Evolutionary conservation across 2,113 vertebrate genomes (phyloP).

Genomic region (Psammodynastes pulverulentus): DNA sequence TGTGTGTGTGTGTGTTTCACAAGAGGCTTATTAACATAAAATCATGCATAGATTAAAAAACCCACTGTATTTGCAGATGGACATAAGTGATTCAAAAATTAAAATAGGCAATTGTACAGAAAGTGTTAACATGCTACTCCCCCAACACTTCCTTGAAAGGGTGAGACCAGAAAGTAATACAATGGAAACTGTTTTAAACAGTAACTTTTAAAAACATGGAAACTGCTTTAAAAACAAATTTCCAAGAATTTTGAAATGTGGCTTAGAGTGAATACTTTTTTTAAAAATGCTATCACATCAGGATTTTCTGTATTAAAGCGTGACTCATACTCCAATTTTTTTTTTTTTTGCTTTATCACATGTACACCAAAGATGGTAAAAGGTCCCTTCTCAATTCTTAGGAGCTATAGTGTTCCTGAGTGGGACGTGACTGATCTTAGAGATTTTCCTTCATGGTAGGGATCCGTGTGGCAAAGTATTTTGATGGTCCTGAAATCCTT

Average conservation of each 20-base stretch:
- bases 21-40: slow-evolving; percentile 11
- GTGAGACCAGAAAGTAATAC: neutral
- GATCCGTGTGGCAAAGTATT: neutral
- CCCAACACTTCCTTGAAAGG: slow-evolving; percentile 6
- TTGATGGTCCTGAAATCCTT: neutral
- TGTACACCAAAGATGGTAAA: too few species aligned
- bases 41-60: neutral
- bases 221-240: slow-evolving; percentile 23
- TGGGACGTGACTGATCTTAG: neutral
- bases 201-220: slow-evolving; percentile 11
- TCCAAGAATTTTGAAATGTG: neutral
- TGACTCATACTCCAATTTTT: too few species aligned
- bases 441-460: neutral
- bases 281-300: neutral
- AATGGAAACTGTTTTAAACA: neutral
- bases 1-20: slow-evolving; percentile 28
- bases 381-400: too few species aligned
- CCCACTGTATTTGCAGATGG: neutral
- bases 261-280: neutral
- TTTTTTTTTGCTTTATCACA: too few species aligned
- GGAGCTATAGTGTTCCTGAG: neutral
- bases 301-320: neutral
- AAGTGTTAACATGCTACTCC: neutral
- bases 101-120: neutral
- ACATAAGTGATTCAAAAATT: slow-evolving; percentile 1